Percentiles rank a stretch among this genome's conserved stretches.
These are phyloP conservation scores for Alcedo quadribrachys DNA, from an alignment of 2,797 vertebrate species.

Conservation along the genomic window DNA sequence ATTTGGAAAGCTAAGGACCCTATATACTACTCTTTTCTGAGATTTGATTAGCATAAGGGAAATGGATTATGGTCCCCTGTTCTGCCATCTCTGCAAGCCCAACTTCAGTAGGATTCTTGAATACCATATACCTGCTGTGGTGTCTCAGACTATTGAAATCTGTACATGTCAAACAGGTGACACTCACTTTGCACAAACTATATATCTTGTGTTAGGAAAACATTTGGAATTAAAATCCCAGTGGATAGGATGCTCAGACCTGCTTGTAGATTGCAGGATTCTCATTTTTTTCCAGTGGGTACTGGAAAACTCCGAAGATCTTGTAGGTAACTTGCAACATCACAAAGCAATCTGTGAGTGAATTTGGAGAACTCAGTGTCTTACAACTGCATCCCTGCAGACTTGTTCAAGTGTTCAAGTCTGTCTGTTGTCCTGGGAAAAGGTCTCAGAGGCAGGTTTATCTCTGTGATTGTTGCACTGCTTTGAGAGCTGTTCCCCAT, in stretches of 20 bases:
- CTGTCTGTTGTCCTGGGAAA: background rate
- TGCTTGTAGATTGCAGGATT: background rate
- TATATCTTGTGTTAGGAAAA: background rate
- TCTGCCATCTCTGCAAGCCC: background rate
- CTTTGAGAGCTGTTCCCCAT: background rate
- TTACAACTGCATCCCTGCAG: background rate
- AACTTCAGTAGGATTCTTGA: background rate
- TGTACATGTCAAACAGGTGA: background rate
- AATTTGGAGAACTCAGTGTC: background rate
- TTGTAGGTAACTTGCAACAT: background rate
- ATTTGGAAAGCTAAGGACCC: background rate
- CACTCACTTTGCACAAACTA: background rate
- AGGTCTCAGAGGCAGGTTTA: background rate
- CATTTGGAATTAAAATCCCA: background rate
- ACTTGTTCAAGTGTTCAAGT: background rate
- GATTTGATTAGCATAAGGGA: background rate
- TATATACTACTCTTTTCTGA: background rate
- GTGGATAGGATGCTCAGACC: background rate
- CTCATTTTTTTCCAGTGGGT: background rate
- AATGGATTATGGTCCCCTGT: background rate
- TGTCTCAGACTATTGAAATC: background rate
- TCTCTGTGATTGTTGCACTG: background rate
- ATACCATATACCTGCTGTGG: background rate
- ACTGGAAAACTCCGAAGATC: background rate
- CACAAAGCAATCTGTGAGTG: background rate